phyloP scores from a whole-genome alignment of 2,113 vertebrate species.

The Pelecanus crispus region DNA sequence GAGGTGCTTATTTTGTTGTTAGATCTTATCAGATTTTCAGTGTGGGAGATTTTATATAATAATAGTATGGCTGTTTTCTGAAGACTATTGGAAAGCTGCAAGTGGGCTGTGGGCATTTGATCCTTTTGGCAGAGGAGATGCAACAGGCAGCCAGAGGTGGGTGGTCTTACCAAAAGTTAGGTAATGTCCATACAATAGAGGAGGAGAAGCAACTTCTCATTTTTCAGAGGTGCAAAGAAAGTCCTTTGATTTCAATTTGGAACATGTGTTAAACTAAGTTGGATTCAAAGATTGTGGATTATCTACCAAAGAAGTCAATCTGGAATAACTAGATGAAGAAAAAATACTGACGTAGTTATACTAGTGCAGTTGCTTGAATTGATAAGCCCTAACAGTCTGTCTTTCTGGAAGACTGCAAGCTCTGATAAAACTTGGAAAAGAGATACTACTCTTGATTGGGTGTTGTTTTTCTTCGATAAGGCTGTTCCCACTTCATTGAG shows the following conservation, averaged over 20 bases:
- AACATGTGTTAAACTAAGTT: neutral
- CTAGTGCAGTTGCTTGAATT: neutral
- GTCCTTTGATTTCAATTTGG: neutral
- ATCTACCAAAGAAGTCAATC: neutral
- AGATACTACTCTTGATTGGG: neutral
- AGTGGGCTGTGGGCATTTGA: neutral
- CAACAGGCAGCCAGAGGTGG: rapidly evolving
- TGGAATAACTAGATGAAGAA: neutral
- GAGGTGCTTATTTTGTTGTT: neutral
- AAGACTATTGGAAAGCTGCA: neutral
- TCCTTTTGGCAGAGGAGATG: neutral
- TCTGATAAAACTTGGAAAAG: neutral
- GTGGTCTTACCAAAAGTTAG: neutral
- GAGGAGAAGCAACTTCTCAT: neutral
- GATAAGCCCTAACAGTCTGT: neutral
- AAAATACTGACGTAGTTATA: neutral
- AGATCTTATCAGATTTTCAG: neutral
- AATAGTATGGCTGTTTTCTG: neutral
- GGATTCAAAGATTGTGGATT: neutral
- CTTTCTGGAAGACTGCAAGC: neutral
- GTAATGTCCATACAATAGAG: neutral
- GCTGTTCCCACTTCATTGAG: neutral
- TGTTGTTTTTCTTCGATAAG: neutral
- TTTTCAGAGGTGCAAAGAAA: neutral
- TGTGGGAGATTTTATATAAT: neutral